These are phyloP conservation scores for Azemiops feae DNA, from an alignment of 2,113 vertebrate species.

Conservation along the genomic window DNA sequence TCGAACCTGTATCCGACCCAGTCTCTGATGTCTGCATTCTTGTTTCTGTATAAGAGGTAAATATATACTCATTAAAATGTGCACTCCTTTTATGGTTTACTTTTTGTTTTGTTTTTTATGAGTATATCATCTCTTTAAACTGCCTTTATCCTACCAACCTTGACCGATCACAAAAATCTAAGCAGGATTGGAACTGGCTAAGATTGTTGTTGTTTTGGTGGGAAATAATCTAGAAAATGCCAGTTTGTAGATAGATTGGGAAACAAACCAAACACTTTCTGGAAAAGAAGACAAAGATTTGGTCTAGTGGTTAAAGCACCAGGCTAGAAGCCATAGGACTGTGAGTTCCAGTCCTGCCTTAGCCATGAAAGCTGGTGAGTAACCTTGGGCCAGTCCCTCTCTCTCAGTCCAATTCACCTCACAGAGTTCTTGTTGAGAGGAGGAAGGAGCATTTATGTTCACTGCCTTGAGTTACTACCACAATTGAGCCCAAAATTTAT, in stretches of 20 bases:
- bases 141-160: not conserved
- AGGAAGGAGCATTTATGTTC: not conserved
- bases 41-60: slow-evolving; percentile 68
- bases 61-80: slow-evolving; percentile 45
- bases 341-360: not conserved
- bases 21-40: slow-evolving; percentile 84
- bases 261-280: not conserved
- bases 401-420: not conserved
- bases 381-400: not conserved
- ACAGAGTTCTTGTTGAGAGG: not conserved
- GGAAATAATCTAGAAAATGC: not conserved
- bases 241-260: not conserved
- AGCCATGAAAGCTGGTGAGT: not conserved
- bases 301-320: not conserved
- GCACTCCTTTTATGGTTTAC: not conserved
- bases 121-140: not conserved
- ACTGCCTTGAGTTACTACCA: not conserved
- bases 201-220: not conserved
- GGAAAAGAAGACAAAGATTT: not conserved
- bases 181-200: not conserved
- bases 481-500: not conserved
- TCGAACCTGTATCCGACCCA: slow-evolving; percentile 78
- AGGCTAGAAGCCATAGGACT: not conserved
- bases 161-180: not conserved
- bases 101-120: fast-evolving